Evolutionary conservation across 2,888 invertebrate genomes (phyloP).

Genomic region (Hetaerina titia): DNA sequence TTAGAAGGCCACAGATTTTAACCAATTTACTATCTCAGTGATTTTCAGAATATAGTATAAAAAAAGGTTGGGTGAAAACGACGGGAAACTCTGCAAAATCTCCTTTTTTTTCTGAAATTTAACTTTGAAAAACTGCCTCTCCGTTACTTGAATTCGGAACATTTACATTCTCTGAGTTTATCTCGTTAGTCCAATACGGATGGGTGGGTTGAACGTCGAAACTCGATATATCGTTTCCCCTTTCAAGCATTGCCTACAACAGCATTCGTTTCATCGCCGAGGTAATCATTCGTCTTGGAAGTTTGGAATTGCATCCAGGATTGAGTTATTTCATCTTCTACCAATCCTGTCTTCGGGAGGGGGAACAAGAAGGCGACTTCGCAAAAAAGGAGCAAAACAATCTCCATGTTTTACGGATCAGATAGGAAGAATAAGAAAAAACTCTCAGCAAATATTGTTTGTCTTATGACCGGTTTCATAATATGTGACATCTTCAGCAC

Average conservation of each 20-base stretch:
- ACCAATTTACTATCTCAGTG: too few relatives aligned
- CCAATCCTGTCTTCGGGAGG: neutral
- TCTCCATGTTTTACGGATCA: neutral
- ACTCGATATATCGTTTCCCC: neutral
- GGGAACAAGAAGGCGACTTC: neutral
- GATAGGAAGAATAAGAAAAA: too few relatives aligned
- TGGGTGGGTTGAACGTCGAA: neutral
- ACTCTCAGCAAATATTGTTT: too few relatives aligned
- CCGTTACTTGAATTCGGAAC: neutral
- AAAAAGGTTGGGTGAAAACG: too few relatives aligned
- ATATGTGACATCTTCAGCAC: too few relatives aligned
- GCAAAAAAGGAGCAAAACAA: neutral
- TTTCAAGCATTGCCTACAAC: neutral
- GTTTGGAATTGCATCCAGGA: neutral
- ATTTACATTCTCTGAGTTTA: neutral
- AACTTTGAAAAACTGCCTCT: neutral
- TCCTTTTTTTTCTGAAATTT: neutral
- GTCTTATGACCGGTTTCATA: too few relatives aligned
- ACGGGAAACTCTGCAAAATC: too few relatives aligned
- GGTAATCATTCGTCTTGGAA: neutral
- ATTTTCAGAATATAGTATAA: too few relatives aligned
- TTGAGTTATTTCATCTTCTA: neutral
- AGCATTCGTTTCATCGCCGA: neutral
- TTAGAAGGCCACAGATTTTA: too few relatives aligned
- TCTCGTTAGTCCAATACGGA: neutral